Evolutionary conservation across 2,888 invertebrate genomes (phyloP).

Genomic region (Metopia argyrocephala): DNA sequence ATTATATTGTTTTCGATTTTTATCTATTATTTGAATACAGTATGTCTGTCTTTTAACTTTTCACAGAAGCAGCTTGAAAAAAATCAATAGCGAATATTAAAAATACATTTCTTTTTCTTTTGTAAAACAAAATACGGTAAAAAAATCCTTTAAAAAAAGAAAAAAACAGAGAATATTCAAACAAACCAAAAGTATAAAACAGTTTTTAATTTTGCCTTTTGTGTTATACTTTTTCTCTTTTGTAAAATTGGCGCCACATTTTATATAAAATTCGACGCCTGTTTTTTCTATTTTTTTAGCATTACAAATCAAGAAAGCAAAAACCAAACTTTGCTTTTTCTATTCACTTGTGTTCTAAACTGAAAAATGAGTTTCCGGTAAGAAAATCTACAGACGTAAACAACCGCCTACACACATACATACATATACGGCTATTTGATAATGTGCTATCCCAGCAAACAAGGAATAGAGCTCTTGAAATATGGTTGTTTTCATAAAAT

Average conservation of each 20-base stretch:
- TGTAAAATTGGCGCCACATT: conserved; percentile 61
- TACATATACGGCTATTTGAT: background rate
- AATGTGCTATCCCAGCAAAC: too few species aligned
- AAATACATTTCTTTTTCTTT: conserved; percentile 12
- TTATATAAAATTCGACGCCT: conserved; percentile 55
- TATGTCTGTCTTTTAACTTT: too few species aligned
- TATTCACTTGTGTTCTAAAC: background rate
- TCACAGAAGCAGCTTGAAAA: too few species aligned
- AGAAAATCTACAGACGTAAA: conserved; percentile 4
- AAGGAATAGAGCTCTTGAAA: too few species aligned
- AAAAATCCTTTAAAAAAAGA: conserved; percentile 3
- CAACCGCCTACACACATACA: background rate
- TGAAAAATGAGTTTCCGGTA: conserved; percentile 50
- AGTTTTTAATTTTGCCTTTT: background rate
- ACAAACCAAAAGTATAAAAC: conserved; percentile 17
- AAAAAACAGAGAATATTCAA: conserved; percentile 26
- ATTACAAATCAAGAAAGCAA: background rate
- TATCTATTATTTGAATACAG: too few species aligned
- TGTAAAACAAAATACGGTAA: conserved; percentile 10
- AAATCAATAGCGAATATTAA: too few species aligned
- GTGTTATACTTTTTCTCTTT: conserved; percentile 3
- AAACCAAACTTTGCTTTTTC: too few species aligned
- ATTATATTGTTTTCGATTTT: too few species aligned
- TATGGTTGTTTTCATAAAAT: too few species aligned
- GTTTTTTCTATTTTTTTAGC: conserved; percentile 20